Evolutionary conservation across 2,888 invertebrate species (phyloP).

Genomic region (Synergus itoensis): DNA sequence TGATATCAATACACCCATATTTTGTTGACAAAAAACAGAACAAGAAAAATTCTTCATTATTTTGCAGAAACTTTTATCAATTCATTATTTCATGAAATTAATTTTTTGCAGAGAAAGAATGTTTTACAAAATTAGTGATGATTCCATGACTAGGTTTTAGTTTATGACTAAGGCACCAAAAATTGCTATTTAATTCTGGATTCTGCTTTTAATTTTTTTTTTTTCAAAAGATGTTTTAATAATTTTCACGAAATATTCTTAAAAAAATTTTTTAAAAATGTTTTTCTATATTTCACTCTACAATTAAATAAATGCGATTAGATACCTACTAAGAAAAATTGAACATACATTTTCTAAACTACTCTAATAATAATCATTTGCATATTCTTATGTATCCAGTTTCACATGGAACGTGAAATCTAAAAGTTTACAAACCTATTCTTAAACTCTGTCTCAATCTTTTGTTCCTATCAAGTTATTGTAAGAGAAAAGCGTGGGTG

Average conservation of each 20-base stretch:
- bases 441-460: not conserved
- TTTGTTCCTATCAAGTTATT: slow-evolving; percentile 2
- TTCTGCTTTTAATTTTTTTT: not conserved
- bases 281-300: too few relatives aligned
- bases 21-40: not conserved
- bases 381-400: not conserved
- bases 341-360: too few relatives aligned
- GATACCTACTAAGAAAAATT: too few relatives aligned
- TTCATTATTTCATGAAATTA: not conserved
- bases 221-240: too few relatives aligned
- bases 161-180: not conserved
- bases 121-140: not conserved
- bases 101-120: not conserved
- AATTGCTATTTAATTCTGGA: not conserved
- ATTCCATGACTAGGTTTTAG: not conserved
- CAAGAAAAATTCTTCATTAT: not conserved
- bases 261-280: too few relatives aligned
- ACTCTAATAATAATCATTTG: too few relatives aligned
- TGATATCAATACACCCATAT: not conserved
- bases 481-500: slow-evolving; percentile 11
- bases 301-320: too few relatives aligned
- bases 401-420: not conserved
- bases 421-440: not conserved
- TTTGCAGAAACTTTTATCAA: not conserved
- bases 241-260: too few relatives aligned